Evolutionary conservation across 2,888 invertebrate genomes (phyloP).

Genomic region (Adela reaumurella): DNA sequence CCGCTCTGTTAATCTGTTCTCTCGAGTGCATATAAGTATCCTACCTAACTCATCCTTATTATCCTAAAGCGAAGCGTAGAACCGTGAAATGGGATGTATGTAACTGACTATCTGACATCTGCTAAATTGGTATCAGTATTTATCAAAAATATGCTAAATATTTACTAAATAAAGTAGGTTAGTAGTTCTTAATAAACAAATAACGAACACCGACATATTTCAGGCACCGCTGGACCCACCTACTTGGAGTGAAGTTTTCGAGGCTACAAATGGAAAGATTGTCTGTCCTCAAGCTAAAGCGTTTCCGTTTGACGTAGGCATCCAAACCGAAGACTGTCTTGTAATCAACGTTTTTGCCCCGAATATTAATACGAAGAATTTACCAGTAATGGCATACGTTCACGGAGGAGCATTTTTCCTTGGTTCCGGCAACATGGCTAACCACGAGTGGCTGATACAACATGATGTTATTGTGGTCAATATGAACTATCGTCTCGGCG

Average conservation of each 20-base stretch:
- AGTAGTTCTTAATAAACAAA: not conserved
- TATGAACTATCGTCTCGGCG: no score
- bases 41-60: no score
- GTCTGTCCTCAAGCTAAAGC: conserved; percentile 4
- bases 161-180: not conserved
- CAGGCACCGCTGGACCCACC: conserved; percentile 6
- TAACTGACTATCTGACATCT: no score
- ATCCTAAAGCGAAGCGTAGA: no score
- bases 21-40: no score
- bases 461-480: conserved; percentile 21
- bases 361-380: conserved; percentile 11
- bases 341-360: conserved; percentile 30
- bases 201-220: not conserved
- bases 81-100: no score
- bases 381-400: conserved; percentile 31
- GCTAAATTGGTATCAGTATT: no score
- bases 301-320: conserved; percentile 1
- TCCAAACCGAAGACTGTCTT: conserved; percentile 26
- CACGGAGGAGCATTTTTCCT: conserved; percentile 38
- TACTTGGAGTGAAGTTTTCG: conserved; percentile 4
- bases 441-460: conserved; percentile 18
- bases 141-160: no score
- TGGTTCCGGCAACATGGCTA: conserved; percentile 22
- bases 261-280: conserved; percentile 3
- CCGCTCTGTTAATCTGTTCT: no score